Percentiles rank a stretch among this genome's conserved stretches.
Conservation (phyloP, 2,113 vertebrate species). For the Chaetops frenatus region DNA sequence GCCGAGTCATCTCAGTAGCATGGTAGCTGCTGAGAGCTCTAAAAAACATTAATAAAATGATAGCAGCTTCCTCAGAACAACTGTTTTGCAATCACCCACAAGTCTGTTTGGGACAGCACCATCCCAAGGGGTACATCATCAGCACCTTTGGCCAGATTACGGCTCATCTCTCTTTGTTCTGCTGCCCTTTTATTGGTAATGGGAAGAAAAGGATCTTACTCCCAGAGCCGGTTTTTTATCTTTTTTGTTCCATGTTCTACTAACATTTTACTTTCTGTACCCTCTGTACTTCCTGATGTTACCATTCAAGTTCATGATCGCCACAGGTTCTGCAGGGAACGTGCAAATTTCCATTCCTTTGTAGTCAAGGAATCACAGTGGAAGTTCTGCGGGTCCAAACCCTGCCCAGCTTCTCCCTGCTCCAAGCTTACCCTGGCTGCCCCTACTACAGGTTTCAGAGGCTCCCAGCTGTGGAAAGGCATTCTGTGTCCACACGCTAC, state of each 20-base stretch:
- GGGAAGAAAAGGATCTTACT: not conserved
- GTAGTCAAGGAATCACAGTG: not conserved
- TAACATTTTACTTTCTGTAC: not conserved
- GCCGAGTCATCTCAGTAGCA: not conserved
- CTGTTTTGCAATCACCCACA: not conserved
- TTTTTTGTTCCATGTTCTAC: not conserved
- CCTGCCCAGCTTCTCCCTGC: not conserved
- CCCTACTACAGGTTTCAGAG: accelerated
- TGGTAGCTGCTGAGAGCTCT: not conserved
- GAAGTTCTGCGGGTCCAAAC: not conserved
- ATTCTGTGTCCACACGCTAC: not conserved
- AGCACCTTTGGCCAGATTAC: not conserved
- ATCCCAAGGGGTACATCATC: not conserved
- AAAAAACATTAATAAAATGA: not conserved
- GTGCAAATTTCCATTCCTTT: too few species aligned
- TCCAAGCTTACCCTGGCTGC: not conserved
- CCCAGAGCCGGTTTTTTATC: not conserved
- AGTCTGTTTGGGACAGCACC: not conserved
- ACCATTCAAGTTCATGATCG: not conserved
- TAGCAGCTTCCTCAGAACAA: not conserved
- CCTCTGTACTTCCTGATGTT: not conserved
- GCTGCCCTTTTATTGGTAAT: not conserved
- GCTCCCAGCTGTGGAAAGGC: accelerated
- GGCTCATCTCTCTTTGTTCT: not conserved
- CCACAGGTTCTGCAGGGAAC: not conserved